Percentiles rank a stretch among this genome's conserved stretches.
Conservation (phyloP, 2,888 invertebrate genomes). For the Drymonia ruficornis region DNA sequence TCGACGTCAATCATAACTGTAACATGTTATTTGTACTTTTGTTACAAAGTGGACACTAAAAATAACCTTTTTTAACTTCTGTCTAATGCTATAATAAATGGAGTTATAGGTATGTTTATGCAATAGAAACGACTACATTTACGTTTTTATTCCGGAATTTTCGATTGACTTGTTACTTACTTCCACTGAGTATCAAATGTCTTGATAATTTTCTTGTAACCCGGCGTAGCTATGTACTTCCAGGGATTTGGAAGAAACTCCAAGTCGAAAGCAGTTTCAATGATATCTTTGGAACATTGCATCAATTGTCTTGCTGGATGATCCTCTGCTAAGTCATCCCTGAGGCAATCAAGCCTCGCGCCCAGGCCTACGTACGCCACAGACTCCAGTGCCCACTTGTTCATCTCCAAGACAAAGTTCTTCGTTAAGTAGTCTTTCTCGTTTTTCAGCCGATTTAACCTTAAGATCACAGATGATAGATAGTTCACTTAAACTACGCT, state of each 20-base stretch:
- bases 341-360: slow-evolving; percentile 63
- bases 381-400: slow-evolving; percentile 87
- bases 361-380: slow-evolving; percentile 67
- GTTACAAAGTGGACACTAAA: too few species aligned
- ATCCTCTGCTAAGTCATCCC: slow-evolving; percentile 53
- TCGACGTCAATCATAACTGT: too few species aligned
- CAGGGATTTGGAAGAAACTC: slow-evolving; percentile 64
- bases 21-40: too few species aligned
- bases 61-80: too few species aligned
- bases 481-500: too few species aligned
- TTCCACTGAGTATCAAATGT: slow-evolving; percentile 69
- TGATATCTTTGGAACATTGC: slow-evolving; percentile 56
- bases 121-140: too few species aligned
- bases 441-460: slow-evolving; percentile 58
- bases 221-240: slow-evolving; percentile 59
- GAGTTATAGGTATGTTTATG: too few species aligned
- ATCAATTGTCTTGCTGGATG: slow-evolving; percentile 63
- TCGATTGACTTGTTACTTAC: slow-evolving; percentile 41
- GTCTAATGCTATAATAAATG: too few species aligned
- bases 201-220: slow-evolving; percentile 61
- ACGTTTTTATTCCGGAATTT: too few species aligned
- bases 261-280: slow-evolving; percentile 54
- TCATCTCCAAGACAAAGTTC: slow-evolving; percentile 81
- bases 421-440: slow-evolving; percentile 54
- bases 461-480: slow-evolving; percentile 29